These are phyloP conservation scores for Hyalella azteca DNA, from an alignment of 2,888 invertebrate species.

Conservation along the genomic window DNA sequence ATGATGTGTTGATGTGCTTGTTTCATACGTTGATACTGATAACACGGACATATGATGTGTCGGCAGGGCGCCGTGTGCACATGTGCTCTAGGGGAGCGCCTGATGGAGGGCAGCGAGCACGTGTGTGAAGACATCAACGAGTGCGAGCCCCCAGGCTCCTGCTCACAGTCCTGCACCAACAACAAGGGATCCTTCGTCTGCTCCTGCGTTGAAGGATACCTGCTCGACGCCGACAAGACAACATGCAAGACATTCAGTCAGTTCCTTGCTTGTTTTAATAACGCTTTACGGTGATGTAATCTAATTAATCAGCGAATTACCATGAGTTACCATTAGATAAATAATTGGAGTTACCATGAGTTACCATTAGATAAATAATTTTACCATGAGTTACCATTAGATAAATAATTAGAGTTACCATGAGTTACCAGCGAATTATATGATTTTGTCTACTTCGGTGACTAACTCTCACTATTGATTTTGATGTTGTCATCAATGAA, in stretches of 20 bases:
- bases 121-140: slow-evolving; percentile 85
- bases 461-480: too few species aligned
- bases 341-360: too few species aligned
- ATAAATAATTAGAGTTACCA: too few species aligned
- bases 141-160: slow-evolving; percentile 84
- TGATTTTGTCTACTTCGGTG: too few species aligned
- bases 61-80: slow-evolving; percentile 81
- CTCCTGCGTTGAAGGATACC: slow-evolving; percentile 83
- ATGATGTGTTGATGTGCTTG: too few species aligned
- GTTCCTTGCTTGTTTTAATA: slow-evolving; percentile 38
- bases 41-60: too few species aligned
- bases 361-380: too few species aligned
- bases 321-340: too few species aligned
- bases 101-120: slow-evolving; percentile 70
- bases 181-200: slow-evolving; percentile 89
- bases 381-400: too few species aligned
- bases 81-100: slow-evolving; percentile 86
- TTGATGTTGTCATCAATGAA: too few species aligned
- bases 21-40: too few species aligned
- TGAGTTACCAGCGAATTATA: too few species aligned
- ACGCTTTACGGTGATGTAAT: neutral
- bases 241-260: slow-evolving; percentile 85
- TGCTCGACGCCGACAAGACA: slow-evolving; percentile 78
- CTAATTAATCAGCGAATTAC: neutral
- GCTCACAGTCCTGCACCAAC: slow-evolving; percentile 90